A percentile compares a stretch with the other conserved stretches of the same genome.
Conservation (phyloP, 2,113 vertebrate genomes). For the Vicugna pacos region DNA sequence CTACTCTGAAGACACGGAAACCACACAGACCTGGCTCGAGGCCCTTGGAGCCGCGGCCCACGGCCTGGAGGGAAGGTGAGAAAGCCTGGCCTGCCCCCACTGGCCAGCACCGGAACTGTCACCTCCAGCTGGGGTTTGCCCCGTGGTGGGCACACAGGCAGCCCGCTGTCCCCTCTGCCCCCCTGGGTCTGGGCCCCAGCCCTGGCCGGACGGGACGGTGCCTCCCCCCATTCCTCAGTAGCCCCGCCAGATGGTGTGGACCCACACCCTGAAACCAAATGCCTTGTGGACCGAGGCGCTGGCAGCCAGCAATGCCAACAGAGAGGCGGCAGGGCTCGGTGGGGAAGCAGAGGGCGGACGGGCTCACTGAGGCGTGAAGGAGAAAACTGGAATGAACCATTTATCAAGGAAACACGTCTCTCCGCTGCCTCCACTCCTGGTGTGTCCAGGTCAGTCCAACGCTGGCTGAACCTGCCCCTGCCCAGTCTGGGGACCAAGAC, state of each 20-base stretch:
- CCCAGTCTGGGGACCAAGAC: fast-evolving
- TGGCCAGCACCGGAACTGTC: background rate
- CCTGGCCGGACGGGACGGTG: background rate
- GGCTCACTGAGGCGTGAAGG: fast-evolving
- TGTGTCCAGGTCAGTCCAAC: fast-evolving
- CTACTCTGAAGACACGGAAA: background rate
- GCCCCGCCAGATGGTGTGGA: background rate
- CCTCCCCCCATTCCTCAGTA: background rate
- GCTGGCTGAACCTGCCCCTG: fast-evolving
- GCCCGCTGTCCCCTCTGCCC: background rate
- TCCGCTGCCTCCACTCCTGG: background rate
- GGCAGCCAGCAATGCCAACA: background rate
- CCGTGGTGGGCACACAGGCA: background rate
- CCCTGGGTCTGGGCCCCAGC: no score
- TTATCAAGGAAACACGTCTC: fast-evolving
- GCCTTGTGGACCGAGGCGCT: no score
- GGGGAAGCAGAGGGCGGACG: background rate
- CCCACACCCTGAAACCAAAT: no score
- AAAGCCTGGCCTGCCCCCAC: no score
- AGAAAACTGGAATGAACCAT: no score
- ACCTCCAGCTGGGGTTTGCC: background rate
- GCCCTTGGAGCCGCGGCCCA: background rate
- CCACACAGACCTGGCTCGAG: background rate
- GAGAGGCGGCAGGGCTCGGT: background rate
- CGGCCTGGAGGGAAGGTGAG: no score